A percentile compares a stretch with the other conserved stretches of the same genome.
These are phyloP conservation scores for Zophobas atratus DNA, from an alignment of 1,140 invertebrate species.

Conservation along the genomic window DNA sequence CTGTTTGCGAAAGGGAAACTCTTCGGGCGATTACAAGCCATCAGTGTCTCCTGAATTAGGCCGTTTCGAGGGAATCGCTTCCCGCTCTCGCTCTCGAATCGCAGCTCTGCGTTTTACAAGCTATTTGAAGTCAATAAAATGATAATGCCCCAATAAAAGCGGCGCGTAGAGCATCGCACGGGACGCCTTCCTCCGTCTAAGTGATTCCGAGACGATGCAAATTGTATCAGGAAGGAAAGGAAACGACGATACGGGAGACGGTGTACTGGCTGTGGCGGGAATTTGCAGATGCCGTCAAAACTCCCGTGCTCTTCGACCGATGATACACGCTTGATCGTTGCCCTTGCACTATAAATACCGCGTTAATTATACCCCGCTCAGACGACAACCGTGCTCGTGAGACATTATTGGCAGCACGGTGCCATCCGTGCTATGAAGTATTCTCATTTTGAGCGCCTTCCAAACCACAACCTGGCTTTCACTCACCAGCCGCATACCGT, in stretches of 20 bases:
- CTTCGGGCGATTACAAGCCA: slow-evolving; percentile 68
- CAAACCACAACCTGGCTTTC: slow-evolving; percentile 60
- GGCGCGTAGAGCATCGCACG: slow-evolving; percentile 60
- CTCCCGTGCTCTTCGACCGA: slow-evolving; percentile 43
- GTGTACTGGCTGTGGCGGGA: slow-evolving; percentile 23
- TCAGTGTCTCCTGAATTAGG: slow-evolving; percentile 69
- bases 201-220: slow-evolving; percentile 68
- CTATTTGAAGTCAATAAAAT: slow-evolving; percentile 71
- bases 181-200: slow-evolving; percentile 61
- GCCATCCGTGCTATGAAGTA: slow-evolving; percentile 58
- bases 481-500: slow-evolving; percentile 57
- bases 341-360: slow-evolving; percentile 64
- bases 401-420: slow-evolving; percentile 61
- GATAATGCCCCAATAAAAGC: slow-evolving; percentile 70
- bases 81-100: slow-evolving; percentile 61
- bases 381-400: slow-evolving; percentile 62
- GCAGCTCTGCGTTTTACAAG: slow-evolving; percentile 68
- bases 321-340: slow-evolving; percentile 58
- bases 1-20: slow-evolving; percentile 66
- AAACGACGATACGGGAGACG: slow-evolving; percentile 47
- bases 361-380: slow-evolving; percentile 64
- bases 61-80: slow-evolving; percentile 67
- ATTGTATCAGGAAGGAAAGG: slow-evolving; percentile 67
- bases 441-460: slow-evolving; percentile 61
- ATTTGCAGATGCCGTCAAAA: slow-evolving; percentile 44